A percentile compares a stretch with the other conserved stretches of the same genome.
Evolutionary conservation across 2,113 vertebrate genomes (phyloP).

Genomic region (Dissostichus mawsoni): DNA sequence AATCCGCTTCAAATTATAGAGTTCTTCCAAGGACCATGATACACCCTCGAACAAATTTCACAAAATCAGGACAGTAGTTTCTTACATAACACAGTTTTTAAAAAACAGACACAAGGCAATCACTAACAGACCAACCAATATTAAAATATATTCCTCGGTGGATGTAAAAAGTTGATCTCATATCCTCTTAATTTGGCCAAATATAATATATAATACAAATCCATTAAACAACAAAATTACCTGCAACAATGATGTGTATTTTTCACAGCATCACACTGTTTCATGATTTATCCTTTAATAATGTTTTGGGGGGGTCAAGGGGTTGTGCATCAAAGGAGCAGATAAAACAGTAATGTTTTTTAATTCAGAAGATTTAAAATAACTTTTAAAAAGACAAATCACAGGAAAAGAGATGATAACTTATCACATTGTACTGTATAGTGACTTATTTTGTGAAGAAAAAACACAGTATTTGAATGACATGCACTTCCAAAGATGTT

Average conservation of each 20-base stretch:
- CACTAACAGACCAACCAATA: too few species aligned
- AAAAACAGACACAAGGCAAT: too few species aligned
- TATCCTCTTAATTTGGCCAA: background rate
- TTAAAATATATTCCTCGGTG: too few species aligned
- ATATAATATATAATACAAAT: background rate
- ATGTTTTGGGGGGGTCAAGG: too few species aligned
- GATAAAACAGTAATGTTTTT: too few species aligned
- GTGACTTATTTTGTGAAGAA: background rate
- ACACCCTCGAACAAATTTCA: too few species aligned
- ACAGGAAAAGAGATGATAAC: background rate
- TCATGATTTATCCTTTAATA: background rate
- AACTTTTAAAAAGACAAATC: background rate
- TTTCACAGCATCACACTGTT: background rate
- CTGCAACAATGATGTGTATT: background rate
- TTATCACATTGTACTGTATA: background rate
- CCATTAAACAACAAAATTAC: background rate
- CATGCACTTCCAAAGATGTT: background rate
- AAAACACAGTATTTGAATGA: background rate
- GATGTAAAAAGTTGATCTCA: background rate
- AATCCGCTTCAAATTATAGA: too few species aligned
- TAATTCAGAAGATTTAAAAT: too few species aligned
- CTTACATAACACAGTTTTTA: too few species aligned
- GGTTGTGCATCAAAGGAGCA: background rate
- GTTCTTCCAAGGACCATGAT: too few species aligned
- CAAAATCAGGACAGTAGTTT: too few species aligned